Evolutionary conservation across 2,113 vertebrate species (phyloP), one percentile per base, ranked within the genome.

Genomic region (Phalacrocorax aristotelis): DNA sequence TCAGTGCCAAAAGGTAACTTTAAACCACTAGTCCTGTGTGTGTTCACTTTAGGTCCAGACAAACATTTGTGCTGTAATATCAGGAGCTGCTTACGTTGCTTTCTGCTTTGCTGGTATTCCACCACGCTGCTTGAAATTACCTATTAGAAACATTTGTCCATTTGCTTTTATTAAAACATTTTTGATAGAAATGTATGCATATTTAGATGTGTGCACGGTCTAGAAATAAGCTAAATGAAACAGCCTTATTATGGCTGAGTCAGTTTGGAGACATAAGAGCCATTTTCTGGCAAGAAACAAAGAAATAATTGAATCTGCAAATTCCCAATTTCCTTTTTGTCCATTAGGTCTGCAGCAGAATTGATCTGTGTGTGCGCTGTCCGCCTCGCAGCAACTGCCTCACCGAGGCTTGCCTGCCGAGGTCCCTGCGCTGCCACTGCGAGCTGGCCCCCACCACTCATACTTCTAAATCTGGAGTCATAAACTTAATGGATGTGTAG

Each of bases 351-450:
- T 65, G 29, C 27, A 51, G 52, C 34, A 57, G 48, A 85, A 76
- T 48, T 44, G 69, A 72, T 80, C 72, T 3, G 19, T 2, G 19
- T 2, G 11, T 7, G 10, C 7, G 10, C 49, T 34, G 34, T 6
- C 48, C 36, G 62, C 74, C 57, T 62, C 32, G n/a, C 36, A 64
- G 34, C 49, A 52, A 64, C 5, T 15, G 40, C 54, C 38, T 64
- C 26, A 5, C 17, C 0, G 0, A 38, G 65, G 20, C 32, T 3
- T 10, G 4, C 15, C 48, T 2, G 3, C 65, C 1, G 1, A 61
- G 52, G 38, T 61, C 58, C 29, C 29, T 3, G 1, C 0, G 2
- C 62, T 42, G 46, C 34, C 17, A 5, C 51, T 4, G 9, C 1
- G 0, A 62, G 49, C 44, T 15, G 34, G 15, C 19, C 51, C n/a